Conservation (phyloP, 2,797 vertebrate genomes). For the Prunella strophiata region DNA sequence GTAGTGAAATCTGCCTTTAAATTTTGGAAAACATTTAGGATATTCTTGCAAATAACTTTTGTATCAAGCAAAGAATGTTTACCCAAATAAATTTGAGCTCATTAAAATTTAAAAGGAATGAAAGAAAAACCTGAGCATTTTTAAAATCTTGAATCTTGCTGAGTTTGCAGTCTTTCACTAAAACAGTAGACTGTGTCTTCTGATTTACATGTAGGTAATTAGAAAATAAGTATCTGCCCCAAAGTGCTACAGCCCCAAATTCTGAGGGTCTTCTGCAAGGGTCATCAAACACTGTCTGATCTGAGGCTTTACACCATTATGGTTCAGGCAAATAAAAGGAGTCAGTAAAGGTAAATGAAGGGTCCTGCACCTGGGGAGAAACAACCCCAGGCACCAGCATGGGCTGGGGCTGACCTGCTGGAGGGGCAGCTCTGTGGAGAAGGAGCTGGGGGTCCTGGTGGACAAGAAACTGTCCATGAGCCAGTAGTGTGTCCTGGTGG, state of each 20-base stretch:
- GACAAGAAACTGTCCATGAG: background rate
- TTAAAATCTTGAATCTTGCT: background rate
- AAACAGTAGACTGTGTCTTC: background rate
- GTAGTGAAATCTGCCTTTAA: background rate
- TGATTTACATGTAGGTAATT: background rate
- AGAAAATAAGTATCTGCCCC: background rate
- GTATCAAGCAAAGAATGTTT: background rate
- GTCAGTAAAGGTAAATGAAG: background rate
- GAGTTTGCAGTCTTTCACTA: background rate
- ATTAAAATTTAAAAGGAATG: background rate
- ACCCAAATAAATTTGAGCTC: background rate
- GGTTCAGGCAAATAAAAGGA: background rate
- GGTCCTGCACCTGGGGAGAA: fast-evolving
- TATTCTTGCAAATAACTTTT: background rate
- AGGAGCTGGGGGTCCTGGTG: background rate
- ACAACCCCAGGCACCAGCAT: background rate
- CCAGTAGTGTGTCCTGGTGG: background rate
- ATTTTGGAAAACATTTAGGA: background rate
- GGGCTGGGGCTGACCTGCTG: background rate
- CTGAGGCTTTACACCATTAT: background rate
- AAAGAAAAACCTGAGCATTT: background rate
- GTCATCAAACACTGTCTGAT: background rate
- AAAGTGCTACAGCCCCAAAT: background rate
- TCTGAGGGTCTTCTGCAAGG: background rate
- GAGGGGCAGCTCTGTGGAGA: background rate